Percentiles rank a stretch among this genome's conserved stretches.
Conservation (phyloP, 2,888 invertebrate genomes). For the Litoditis marina region DNA sequence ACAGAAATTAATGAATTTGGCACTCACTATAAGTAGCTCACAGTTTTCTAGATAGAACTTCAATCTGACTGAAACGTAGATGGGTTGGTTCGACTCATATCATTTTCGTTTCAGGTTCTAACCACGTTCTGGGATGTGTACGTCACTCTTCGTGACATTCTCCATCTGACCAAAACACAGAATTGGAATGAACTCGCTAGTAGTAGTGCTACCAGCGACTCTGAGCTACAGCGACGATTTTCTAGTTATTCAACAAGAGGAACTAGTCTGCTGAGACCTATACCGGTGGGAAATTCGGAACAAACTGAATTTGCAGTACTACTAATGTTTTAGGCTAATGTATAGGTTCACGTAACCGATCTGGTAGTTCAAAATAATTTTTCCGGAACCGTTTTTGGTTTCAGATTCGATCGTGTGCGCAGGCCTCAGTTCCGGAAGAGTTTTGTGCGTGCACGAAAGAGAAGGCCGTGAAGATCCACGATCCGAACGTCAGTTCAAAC, state of each 20-base stretch:
- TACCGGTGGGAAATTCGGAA: no score
- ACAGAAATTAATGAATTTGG: no score
- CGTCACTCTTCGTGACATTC: conserved; percentile 48
- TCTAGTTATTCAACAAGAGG: conserved; percentile 12
- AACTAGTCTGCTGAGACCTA: conserved; percentile 10
- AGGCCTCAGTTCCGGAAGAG: conserved; percentile 54
- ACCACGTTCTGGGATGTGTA: conserved; percentile 54
- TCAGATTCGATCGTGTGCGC: conserved; percentile 41
- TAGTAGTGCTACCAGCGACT: neutral
- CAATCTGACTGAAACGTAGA: no score
- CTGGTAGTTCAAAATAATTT: neutral
- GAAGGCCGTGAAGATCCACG: conserved; percentile 25
- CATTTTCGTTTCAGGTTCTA: conserved; percentile 40
- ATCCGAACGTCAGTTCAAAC: conserved; percentile 25
- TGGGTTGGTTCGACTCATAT: no score
- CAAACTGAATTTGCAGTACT: no score
- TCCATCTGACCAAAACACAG: conserved; percentile 10
- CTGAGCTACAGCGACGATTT: neutral
- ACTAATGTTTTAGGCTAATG: no score
- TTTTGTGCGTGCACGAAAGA: conserved; percentile 55
- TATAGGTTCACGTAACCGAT: neutral
- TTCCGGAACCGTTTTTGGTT: no score
- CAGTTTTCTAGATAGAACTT: no score
- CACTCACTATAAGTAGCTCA: no score
- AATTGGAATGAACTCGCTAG: conserved; percentile 6